Evolutionary conservation across 2,797 vertebrate species (phyloP), one percentile per base, ranked within the genome.

Genomic region (Somateria mollissima): DNA sequence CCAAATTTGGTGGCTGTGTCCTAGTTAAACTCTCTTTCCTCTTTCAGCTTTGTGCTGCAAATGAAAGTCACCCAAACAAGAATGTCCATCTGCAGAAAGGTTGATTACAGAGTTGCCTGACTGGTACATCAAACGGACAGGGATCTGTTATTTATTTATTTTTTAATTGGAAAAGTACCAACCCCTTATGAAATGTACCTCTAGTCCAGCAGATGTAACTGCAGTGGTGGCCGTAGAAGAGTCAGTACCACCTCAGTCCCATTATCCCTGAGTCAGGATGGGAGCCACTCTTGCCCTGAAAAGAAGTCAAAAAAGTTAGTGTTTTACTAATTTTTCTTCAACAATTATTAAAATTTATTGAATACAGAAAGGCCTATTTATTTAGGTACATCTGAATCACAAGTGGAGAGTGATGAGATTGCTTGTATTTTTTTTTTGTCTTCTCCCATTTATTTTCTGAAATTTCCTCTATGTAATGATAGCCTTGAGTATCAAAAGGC

Each of bases 11-110:
- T 94, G 94, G 58, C 73, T 73, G 39, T 72, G 61, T 83, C 89
- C 92, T 72, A 81, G 34, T 91, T 95, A 79, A 95, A 82, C 30
- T 87, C 70, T 61, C 77, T 87, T 85, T 90, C 82, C 84, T 84
- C 79, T 90, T 94, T 92, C 84, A 86, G 79, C 37, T 95, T 94
- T 86, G 8, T 41, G 21, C 54, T 81, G 30, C 78, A 39, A 54
- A 13, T 83, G 37, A 75, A 95, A 93, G 39, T 57, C 34, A 74
- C n/a, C 49, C 65, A 87, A 83, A 94, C 57, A 89, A 87, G 72
- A 65, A 37, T 64, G 6, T 54, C 64, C 49, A n/a, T 41, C 27
- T 8, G 53, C 11, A 5, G 32, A 71, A 89, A 58, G 20, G 45
- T 13, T 93, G 57, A 87, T 82, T 77, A 69, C n/a, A 71, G 36